These are phyloP conservation scores for Chirona hameri DNA, from an alignment of 2,888 invertebrate genomes.

Conservation along the genomic window DNA sequence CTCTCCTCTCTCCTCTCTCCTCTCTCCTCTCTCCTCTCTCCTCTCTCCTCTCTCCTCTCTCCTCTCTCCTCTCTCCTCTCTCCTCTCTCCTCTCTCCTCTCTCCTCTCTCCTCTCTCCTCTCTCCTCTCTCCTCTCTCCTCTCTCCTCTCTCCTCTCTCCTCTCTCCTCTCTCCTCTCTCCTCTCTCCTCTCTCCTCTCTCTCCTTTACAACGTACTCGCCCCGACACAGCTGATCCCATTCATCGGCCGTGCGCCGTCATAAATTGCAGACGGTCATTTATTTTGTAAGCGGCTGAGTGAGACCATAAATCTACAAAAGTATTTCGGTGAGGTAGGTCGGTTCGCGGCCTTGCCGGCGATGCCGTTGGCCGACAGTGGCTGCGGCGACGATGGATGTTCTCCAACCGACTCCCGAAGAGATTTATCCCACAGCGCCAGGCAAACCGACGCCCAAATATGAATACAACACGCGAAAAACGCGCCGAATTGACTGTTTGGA, in stretches of 20 bases:
- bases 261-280: slow-evolving; percentile 28
- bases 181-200: neutral
- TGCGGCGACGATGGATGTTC: neutral
- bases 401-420: neutral
- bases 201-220: neutral
- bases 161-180: neutral
- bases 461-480: too few species aligned
- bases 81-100: too few species aligned
- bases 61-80: too few species aligned
- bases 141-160: too few species aligned
- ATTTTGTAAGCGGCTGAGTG: slow-evolving; percentile 9
- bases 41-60: too few species aligned
- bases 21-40: neutral
- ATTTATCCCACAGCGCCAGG: too few species aligned
- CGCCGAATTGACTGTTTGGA: too few species aligned
- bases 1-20: neutral
- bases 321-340: slow-evolving; percentile 12
- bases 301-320: slow-evolving; percentile 6
- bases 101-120: too few species aligned
- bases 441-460: too few species aligned
- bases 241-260: neutral
- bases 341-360: neutral
- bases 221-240: neutral
- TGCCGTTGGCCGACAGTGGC: neutral
- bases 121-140: too few species aligned